Percentiles rank a stretch among this genome's conserved stretches.
Conservation (phyloP, 2,113 vertebrate genomes). For the Symphodus melops region DNA sequence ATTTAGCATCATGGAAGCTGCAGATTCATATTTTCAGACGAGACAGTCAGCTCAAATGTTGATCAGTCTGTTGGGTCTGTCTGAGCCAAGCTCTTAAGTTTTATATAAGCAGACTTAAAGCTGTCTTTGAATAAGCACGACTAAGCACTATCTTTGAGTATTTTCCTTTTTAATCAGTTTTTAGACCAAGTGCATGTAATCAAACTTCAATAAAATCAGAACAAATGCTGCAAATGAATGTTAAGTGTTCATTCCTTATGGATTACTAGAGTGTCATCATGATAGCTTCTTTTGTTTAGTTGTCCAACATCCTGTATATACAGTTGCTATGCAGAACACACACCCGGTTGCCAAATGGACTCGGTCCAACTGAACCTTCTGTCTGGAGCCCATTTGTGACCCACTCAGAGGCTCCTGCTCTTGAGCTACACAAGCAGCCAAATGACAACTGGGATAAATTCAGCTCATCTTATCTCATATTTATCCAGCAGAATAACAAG, state of each 20-base stretch:
- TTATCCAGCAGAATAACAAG: not conserved
- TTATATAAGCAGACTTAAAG: not conserved
- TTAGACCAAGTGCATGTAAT: not conserved
- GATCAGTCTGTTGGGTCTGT: not conserved
- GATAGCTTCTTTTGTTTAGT: slow-evolving; percentile 26
- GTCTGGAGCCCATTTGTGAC: slow-evolving; percentile 27
- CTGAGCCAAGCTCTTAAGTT: not conserved
- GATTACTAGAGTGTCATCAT: slow-evolving; percentile 21
- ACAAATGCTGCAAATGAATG: too few species aligned
- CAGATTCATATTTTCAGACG: not conserved
- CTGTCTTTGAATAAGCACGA: not conserved
- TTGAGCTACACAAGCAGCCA: slow-evolving; percentile 11
- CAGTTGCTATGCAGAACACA: not conserved
- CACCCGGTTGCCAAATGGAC: slow-evolving; percentile 38
- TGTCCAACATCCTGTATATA: not conserved
- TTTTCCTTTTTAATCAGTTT: not conserved
- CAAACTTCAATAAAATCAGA: not conserved
- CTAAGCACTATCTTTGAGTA: not conserved
- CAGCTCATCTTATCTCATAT: not conserved
- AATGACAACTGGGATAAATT: not conserved
- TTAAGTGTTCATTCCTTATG: not conserved
- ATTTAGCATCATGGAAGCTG: not conserved
- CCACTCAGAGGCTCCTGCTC: not conserved
- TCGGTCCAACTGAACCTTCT: slow-evolving; percentile 28
- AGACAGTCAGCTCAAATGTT: not conserved